Conservation (phyloP, 2,888 invertebrate genomes). For the Toxonevra muliebris region DNA sequence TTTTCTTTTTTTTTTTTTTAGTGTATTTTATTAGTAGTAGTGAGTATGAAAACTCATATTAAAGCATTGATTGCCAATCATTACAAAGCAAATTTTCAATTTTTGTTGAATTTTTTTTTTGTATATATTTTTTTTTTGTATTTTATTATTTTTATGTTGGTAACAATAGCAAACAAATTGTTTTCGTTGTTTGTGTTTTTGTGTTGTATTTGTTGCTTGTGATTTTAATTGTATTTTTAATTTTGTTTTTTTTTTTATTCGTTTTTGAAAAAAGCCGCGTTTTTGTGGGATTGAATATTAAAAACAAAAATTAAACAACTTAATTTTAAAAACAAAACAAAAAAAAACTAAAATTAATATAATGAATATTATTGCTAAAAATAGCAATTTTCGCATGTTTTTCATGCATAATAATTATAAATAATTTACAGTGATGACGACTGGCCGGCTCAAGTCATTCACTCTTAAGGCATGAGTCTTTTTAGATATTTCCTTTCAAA, state of each 20-base stretch:
- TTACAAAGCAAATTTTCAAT: slow-evolving; percentile 42
- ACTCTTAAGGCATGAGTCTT: too few species aligned
- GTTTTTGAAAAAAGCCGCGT: slow-evolving; percentile 9
- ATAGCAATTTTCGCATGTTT: too few species aligned
- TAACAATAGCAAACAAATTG: slow-evolving; percentile 33
- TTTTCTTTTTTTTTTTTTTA: slow-evolving; percentile 11
- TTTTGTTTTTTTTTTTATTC: not conserved
- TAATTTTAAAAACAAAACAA: too few species aligned
- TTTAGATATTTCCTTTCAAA: too few species aligned
- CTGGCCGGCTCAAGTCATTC: too few species aligned
- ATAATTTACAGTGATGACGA: too few species aligned
- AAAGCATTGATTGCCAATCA: slow-evolving; percentile 50
- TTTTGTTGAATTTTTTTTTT: slow-evolving; percentile 19
- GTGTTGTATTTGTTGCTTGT: slow-evolving; percentile 8
- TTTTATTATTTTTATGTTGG: slow-evolving; percentile 6
- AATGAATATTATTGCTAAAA: too few species aligned
- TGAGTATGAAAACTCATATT: slow-evolving; percentile 25
- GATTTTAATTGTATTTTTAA: slow-evolving; percentile 25
- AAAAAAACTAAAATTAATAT: too few species aligned
- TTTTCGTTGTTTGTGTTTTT: slow-evolving; percentile 14
- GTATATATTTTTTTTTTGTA: slow-evolving; percentile 27
- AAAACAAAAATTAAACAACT: not conserved
- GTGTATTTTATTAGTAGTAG: slow-evolving; percentile 8
- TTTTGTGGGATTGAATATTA: slow-evolving; percentile 9
- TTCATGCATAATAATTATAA: too few species aligned